Conservation (phyloP, 2,888 invertebrate species). For the Thecophora atra region DNA sequence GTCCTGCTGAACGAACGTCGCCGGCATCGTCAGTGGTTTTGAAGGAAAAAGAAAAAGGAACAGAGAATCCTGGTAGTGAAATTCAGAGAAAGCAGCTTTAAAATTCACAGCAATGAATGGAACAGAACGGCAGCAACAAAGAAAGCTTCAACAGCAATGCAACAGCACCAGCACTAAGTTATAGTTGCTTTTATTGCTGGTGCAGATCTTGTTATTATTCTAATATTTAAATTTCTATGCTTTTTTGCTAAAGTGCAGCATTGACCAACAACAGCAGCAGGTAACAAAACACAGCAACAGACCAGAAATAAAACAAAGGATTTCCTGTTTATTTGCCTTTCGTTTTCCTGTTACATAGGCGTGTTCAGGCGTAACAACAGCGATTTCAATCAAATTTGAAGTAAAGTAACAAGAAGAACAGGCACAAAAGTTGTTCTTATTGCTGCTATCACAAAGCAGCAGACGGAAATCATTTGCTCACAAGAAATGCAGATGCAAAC, state of each 20-base stretch:
- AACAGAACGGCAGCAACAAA: not conserved
- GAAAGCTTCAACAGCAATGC: not conserved
- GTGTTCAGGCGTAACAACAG: not conserved
- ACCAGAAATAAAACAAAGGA: too few relatives aligned
- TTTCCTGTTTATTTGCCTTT: not conserved
- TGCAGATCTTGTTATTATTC: too few relatives aligned
- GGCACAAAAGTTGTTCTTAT: too few relatives aligned
- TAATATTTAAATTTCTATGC: too few relatives aligned
- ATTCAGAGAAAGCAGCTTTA: not conserved
- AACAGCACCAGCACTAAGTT: not conserved
- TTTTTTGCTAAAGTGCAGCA: too few relatives aligned
- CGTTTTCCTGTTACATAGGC: not conserved
- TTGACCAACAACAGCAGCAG: too few relatives aligned
- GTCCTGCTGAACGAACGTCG: not conserved
- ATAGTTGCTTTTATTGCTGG: too few relatives aligned
- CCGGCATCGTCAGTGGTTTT: not conserved
- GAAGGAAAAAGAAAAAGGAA: not conserved
- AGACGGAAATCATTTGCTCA: not conserved
- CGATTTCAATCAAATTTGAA: not conserved
- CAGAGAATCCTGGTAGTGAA: not conserved
- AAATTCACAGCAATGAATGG: not conserved
- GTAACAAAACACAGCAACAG: too few relatives aligned
- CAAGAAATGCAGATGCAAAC: not conserved
- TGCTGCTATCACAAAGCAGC: not conserved
- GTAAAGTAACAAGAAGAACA: not conserved